Conservation (phyloP, 23 tunicate genomes). For the Oikopleura dioica region DNA sequence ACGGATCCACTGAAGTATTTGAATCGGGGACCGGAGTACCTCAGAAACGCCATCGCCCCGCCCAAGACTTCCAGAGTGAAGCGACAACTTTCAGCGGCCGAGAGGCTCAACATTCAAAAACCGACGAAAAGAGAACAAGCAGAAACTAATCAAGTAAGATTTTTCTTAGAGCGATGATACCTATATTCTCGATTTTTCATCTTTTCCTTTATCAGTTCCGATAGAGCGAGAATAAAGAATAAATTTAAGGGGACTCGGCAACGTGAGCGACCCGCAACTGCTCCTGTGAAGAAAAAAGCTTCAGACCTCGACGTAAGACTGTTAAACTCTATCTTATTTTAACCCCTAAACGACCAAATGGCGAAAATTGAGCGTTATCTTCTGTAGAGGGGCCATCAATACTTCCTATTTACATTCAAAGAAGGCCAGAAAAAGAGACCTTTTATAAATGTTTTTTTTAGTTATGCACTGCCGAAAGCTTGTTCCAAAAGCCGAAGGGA, state of each 20-base stretch:
- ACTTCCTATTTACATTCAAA: not conserved
- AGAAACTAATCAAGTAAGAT: too few relatives aligned
- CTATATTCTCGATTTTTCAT: not conserved
- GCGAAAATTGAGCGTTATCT: not conserved
- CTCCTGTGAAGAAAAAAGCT: not conserved
- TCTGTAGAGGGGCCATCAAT: not conserved
- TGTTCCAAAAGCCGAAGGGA: not conserved
- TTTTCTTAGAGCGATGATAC: too few relatives aligned
- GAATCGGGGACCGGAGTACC: constrained; percentile 7
- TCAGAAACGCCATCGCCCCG: not conserved
- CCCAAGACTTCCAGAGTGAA: not conserved
- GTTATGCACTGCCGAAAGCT: not conserved
- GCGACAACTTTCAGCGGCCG: constrained; percentile 8
- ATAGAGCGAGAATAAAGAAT: not conserved
- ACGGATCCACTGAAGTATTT: not conserved
- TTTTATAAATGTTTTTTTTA: not conserved
- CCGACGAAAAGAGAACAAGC: not conserved
- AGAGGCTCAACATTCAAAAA: constrained; percentile 1
- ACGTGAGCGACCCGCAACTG: constrained; percentile 6
- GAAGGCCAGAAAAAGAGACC: not conserved
- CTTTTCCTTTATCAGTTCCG: not conserved
- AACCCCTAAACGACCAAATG: not conserved
- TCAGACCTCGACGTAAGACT: not conserved
- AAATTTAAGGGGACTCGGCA: not conserved
- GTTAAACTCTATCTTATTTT: not conserved